phyloP scores from a whole-genome alignment of 2,888 invertebrate genomes.

The Nomada lathburiana region DNA sequence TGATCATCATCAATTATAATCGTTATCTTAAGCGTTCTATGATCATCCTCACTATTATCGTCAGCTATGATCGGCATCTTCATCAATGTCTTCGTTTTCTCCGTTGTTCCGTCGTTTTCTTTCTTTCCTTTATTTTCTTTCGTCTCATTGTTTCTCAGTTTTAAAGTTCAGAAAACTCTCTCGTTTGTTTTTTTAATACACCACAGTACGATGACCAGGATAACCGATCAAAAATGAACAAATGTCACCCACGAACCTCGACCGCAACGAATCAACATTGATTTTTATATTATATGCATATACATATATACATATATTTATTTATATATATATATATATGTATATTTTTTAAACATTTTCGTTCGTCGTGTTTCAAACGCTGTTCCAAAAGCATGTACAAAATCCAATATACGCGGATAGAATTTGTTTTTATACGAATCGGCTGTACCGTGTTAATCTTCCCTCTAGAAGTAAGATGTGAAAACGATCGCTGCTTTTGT shows the following conservation, averaged over 20 bases:
- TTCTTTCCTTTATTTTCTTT: not conserved
- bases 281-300: too few relatives aligned
- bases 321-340: not conserved
- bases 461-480: constrained; percentile 29
- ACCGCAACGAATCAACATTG: constrained; percentile 30
- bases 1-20: constrained; percentile 38
- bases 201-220: constrained; percentile 38
- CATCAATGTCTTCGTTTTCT: constrained; percentile 37
- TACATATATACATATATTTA: constrained; percentile 4
- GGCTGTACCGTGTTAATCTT: constrained; percentile 41
- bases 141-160: not conserved
- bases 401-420: constrained; percentile 67
- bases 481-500: constrained; percentile 39
- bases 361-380: constrained; percentile 37
- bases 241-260: constrained; percentile 31
- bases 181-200: constrained; percentile 7
- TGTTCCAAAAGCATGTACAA: constrained; percentile 69
- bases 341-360: not conserved
- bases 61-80: constrained; percentile 41
- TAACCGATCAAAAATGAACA: constrained; percentile 38
- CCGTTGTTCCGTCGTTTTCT: constrained; percentile 32
- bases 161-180: constrained; percentile 22
- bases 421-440: constrained; percentile 57
- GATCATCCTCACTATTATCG: constrained; percentile 44
- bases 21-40: constrained; percentile 44